A percentile compares a stretch with the other conserved stretches of the same genome.
Evolutionary conservation across 1,140 invertebrate genomes (phyloP).

Genomic region (Nasonia giraulti): DNA sequence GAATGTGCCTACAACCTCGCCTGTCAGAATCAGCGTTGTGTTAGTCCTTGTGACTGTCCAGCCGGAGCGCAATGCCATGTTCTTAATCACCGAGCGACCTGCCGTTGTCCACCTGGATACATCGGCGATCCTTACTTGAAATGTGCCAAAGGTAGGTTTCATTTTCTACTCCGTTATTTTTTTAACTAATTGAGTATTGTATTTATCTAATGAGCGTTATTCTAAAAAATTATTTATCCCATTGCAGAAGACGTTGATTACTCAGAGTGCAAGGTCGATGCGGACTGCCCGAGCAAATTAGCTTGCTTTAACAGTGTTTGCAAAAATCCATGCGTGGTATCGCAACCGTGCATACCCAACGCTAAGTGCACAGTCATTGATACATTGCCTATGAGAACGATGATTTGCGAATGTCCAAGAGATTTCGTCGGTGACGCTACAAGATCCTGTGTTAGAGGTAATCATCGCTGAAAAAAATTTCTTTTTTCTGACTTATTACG

Average conservation of each 20-base stretch:
- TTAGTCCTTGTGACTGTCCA: conserved; percentile 86
- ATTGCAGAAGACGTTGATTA: conserved; percentile 74
- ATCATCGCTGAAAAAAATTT: conserved; percentile 59
- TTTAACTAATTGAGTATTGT: background rate
- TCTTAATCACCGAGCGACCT: conserved; percentile 83
- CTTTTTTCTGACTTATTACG: background rate
- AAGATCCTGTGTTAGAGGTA: conserved; percentile 85
- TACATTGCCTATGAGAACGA: conserved; percentile 88
- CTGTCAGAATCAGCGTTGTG: conserved; percentile 84
- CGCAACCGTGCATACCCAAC: conserved; percentile 86
- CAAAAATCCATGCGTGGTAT: conserved; percentile 86
- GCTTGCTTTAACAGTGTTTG: conserved; percentile 89
- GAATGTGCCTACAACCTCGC: conserved; percentile 85
- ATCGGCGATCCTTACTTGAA: conserved; percentile 83
- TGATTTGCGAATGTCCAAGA: conserved; percentile 88
- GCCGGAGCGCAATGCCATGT: conserved; percentile 84
- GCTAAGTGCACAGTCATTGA: conserved; percentile 89
- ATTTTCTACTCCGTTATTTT: background rate
- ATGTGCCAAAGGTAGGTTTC: conserved; percentile 77
- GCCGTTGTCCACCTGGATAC: conserved; percentile 88
- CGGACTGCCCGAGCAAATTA: conserved; percentile 88
- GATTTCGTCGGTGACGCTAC: conserved; percentile 90
- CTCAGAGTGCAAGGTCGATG: conserved; percentile 86
- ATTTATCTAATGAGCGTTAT: background rate
- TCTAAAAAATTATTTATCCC: conserved; percentile 17